A percentile compares a stretch with the other conserved stretches of the same genome.
Evolutionary conservation across 2,113 vertebrate species (phyloP).

Genomic region (Pandion haliaetus): DNA sequence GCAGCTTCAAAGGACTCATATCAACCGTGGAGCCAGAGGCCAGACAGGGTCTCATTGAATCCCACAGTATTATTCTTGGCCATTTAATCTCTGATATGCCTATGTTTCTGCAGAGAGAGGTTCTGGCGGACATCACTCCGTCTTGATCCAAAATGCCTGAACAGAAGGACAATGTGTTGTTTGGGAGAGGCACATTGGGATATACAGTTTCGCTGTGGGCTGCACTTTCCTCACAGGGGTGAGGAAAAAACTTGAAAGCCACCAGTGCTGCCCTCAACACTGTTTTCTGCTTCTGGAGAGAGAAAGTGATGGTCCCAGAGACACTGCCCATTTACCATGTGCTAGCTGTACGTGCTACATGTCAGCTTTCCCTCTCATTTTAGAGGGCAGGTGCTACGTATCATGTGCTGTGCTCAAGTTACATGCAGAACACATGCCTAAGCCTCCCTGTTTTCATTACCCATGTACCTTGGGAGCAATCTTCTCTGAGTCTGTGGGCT

Average conservation of each 20-base stretch:
- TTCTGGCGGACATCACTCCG: background rate
- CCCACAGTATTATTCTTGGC: background rate
- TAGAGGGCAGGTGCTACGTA: background rate
- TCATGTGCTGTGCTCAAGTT: background rate
- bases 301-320: background rate
- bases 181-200: background rate
- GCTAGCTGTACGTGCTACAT: background rate
- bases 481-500: background rate
- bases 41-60: background rate
- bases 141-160: background rate
- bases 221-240: background rate
- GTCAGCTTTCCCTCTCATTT: background rate
- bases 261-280: background rate
- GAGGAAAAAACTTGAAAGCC: background rate
- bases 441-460: background rate
- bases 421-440: background rate
- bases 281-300: background rate
- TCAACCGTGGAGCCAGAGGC: background rate
- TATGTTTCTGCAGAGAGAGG: background rate
- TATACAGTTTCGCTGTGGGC: background rate
- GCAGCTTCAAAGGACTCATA: background rate
- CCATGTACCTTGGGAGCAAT: background rate
- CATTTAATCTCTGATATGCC: background rate
- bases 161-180: background rate
- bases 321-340: background rate